These are phyloP conservation scores for Drosophila carrolli DNA, from an alignment of 1,140 invertebrate species.

Conservation along the genomic window DNA sequence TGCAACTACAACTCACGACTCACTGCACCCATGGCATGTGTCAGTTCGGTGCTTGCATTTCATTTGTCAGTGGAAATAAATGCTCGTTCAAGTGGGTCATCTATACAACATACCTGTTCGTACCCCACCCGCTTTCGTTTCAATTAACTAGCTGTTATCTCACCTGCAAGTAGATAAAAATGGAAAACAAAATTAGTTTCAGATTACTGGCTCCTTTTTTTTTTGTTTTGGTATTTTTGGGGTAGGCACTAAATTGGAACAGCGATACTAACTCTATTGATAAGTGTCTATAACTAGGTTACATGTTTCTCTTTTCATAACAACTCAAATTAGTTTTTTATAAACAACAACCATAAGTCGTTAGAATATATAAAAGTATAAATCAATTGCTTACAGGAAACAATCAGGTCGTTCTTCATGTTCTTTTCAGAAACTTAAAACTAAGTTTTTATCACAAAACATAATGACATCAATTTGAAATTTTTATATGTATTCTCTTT, in stretches of 20 bases:
- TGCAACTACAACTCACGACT: slow-evolving; percentile 31
- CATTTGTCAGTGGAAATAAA: slow-evolving; percentile 56
- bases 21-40: slow-evolving; percentile 63
- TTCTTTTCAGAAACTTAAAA: too few species aligned
- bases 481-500: neutral
- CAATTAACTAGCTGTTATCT: slow-evolving; percentile 47
- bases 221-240: slow-evolving; percentile 21
- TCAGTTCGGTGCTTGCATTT: slow-evolving; percentile 49
- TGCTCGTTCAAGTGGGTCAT: slow-evolving; percentile 54
- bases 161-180: slow-evolving; percentile 41
- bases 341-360: neutral
- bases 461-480: too few species aligned
- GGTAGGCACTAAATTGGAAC: slow-evolving; percentile 31
- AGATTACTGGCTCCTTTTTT: neutral
- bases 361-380: too few species aligned
- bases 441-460: too few species aligned
- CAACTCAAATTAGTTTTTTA: neutral
- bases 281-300: slow-evolving; percentile 14
- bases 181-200: slow-evolving; percentile 31
- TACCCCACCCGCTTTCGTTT: slow-evolving; percentile 10
- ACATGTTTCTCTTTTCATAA: neutral
- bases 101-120: slow-evolving; percentile 22
- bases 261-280: slow-evolving; percentile 10
- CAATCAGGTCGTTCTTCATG: too few species aligned
- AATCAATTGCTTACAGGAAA: too few species aligned